A percentile compares a stretch with the other conserved stretches of the same genome.
Evolutionary conservation across 2,888 invertebrate genomes (phyloP).

Genomic region (Drosophila mimica): DNA sequence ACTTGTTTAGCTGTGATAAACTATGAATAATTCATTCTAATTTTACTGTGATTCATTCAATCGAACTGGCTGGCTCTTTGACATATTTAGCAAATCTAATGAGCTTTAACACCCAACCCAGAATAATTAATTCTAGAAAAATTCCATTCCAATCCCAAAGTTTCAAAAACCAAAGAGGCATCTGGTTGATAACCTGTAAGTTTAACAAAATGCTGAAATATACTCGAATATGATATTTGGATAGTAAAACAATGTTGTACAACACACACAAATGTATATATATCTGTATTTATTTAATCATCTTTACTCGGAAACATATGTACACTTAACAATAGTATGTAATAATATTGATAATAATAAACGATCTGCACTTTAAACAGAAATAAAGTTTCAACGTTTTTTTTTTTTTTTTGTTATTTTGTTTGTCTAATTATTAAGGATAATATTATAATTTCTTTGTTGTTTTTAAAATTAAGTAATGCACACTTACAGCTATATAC

Average conservation of each 20-base stretch:
- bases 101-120: neutral
- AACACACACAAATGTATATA: constrained; percentile 37
- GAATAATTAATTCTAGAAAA: neutral
- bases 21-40: constrained; percentile 4
- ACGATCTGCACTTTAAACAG: constrained; percentile 54
- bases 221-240: neutral
- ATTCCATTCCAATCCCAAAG: neutral
- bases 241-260: constrained; percentile 11
- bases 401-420: neutral
- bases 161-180: neutral
- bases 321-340: constrained; percentile 73
- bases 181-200: neutral
- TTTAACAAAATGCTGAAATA: neutral
- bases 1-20: neutral
- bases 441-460: constrained; percentile 51
- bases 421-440: constrained; percentile 51
- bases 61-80: neutral
- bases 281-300: constrained; percentile 56
- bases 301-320: constrained; percentile 56
- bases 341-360: constrained; percentile 61
- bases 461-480: constrained; percentile 59
- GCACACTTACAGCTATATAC: constrained; percentile 77
- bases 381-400: constrained; percentile 68
- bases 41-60: neutral
- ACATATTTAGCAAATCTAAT: constrained; percentile 9